Percentiles rank a stretch among this genome's conserved stretches.
Conservation (phyloP, 2,888 invertebrate species). For the Cataglyphis cursor region DNA sequence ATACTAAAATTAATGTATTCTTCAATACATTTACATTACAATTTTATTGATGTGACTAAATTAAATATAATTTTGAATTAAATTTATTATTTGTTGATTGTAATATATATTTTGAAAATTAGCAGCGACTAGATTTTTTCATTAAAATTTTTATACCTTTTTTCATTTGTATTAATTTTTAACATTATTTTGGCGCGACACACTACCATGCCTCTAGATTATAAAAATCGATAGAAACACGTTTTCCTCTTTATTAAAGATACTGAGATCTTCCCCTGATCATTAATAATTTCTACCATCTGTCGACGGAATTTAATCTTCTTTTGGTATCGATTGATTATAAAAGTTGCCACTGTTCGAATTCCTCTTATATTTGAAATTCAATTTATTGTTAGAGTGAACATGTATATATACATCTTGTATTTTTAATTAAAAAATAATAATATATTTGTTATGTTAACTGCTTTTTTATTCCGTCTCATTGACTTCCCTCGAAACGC, state of each 20-base stretch:
- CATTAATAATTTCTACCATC: slow-evolving; percentile 1
- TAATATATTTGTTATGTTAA: neutral
- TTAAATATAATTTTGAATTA: no score
- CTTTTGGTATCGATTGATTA: slow-evolving; percentile 7
- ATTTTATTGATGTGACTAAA: no score
- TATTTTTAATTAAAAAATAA: neutral
- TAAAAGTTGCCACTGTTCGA: neutral
- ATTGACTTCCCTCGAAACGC: no score
- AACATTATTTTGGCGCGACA: no score
- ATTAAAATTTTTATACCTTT: no score
- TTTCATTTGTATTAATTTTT: no score
- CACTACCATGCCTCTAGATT: no score
- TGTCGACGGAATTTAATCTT: slow-evolving; percentile 27
- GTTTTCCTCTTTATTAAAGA: slow-evolving; percentile 8
- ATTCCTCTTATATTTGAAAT: neutral
- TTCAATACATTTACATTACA: no score
- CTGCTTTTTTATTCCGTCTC: neutral
- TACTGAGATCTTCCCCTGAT: neutral
- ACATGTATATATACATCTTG: neutral
- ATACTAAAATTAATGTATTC: no score
- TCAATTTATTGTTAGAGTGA: neutral
- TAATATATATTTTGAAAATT: no score
- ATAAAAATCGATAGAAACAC: neutral
- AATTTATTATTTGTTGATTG: no score
- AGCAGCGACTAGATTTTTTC: no score